Base-by-base conservation (phyloP, 2,888 invertebrate species). In the Synergus gifuensis region DNA sequence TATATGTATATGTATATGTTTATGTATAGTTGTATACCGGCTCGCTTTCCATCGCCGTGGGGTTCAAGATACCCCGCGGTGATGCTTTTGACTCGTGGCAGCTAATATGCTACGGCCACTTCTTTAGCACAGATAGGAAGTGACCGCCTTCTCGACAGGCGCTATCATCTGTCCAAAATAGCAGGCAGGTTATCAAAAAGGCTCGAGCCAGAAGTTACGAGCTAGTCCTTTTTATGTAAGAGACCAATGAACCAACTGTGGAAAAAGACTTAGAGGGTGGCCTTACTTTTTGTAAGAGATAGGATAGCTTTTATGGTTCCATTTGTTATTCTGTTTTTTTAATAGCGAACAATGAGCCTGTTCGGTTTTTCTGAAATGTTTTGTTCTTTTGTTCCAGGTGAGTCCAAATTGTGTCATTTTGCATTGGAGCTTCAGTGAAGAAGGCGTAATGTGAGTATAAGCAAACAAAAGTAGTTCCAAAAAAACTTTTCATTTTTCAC, bases 1-100 rank as follows among this genome's bases (percentile, higher is more conserved):
- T 69, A 18, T 28, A 22, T 69, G 69, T 67, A 18, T 63, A 18
- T 46, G 9, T 67, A 22, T 28, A 28, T 69, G 67, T 67, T 42
- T 14, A 40, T 40, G 44, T 44, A 28, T 7, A 49, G 46, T 28
- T 49, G 16, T 40, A 73, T 54, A n/a, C 73, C n/a, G 54, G 49
- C 73, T 73, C 73, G 49, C 54, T 73, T 73, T 73, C 49, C 73
- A 73, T 73, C 73, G 73, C 73, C 40, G n/a, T 73, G 73, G 73
- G 73, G 73, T 73, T 49, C 73, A 36, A 49, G 73, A 36, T 36
- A 54, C n/a, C 73, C 73, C 73, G 73, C 49, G 73, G 73, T 73
- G 8, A 73, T 73, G 54, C 73, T 28, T 73, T 73, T 73, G 54
- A 73, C 73, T 73, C 73, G 54, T 73, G 73, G 73, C 54, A 73